A percentile compares a stretch with the other conserved stretches of the same genome.
These are phyloP conservation scores for Amblyopsis hoosieri DNA, from an alignment of 2,797 vertebrate genomes.

Conservation along the genomic window DNA sequence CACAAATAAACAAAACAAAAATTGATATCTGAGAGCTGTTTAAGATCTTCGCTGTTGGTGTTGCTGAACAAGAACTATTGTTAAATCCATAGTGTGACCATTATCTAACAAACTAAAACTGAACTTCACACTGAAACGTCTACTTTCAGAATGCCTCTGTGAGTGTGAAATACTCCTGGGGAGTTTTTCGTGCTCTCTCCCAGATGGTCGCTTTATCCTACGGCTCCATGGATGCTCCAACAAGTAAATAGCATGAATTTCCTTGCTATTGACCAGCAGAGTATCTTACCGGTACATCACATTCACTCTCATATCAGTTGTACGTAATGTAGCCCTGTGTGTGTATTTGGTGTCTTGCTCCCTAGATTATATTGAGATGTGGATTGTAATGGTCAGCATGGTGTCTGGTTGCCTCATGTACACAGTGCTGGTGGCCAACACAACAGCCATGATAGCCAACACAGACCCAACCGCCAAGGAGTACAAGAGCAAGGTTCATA, in stretches of 20 bases:
- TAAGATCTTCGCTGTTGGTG: too few relatives aligned
- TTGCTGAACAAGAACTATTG: too few relatives aligned
- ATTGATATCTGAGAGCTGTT: too few relatives aligned
- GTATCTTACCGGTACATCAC: neutral
- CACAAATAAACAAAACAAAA: too few relatives aligned
- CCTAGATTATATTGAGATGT: slow-evolving; percentile 79
- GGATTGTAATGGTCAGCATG: slow-evolving; percentile 84
- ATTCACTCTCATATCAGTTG: neutral
- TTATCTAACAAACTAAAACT: too few relatives aligned
- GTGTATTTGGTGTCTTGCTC: slow-evolving; percentile 19
- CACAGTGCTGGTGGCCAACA: slow-evolving; percentile 80
- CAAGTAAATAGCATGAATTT: slow-evolving; percentile 69
- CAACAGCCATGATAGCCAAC: slow-evolving; percentile 77
- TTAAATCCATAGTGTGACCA: too few relatives aligned
- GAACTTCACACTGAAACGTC: neutral
- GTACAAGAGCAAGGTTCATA: slow-evolving; percentile 80
- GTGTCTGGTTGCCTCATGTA: slow-evolving; percentile 82
- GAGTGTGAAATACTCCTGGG: slow-evolving; percentile 80
- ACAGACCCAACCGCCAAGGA: slow-evolving; percentile 75
- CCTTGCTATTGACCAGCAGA: neutral
- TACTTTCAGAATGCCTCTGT: slow-evolving; percentile 77
- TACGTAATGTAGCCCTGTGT: neutral
- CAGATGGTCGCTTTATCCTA: slow-evolving; percentile 83
- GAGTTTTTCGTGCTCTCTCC: slow-evolving; percentile 80
- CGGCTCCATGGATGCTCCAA: slow-evolving; percentile 79